Evolutionary conservation across 2,888 invertebrate species (phyloP), one percentile per base, ranked within the genome.

Genomic region (Luffia ferchaultella): DNA sequence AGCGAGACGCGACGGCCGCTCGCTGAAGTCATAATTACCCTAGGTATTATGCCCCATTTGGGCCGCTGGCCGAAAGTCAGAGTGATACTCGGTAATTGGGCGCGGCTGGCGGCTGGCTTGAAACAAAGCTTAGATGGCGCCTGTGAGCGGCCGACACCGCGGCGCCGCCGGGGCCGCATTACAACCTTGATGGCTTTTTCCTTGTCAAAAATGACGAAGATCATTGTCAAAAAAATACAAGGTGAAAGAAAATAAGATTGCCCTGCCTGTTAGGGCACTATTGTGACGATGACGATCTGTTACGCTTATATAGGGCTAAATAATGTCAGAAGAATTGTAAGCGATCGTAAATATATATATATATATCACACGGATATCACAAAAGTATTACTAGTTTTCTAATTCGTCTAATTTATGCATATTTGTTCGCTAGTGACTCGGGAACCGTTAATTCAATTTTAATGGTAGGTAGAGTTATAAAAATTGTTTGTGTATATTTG

Each of bases 191-290:
- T 83, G 77, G 79, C 78, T 76, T 79, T 82, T 80, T 80, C 82
- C 80, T 73, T 80, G 82, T 80, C 80, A 83, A 79, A 83, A 84
- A 76, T 82, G 82, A 82, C 80, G 82, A 73, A 79, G 83, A 82
- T 78, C 78, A 72, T 77, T 73, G 73, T 73, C 68, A 66, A 78
- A 82, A 76, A 67, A 80, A 73, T 65, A 68, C 64, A 67, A 71
- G 71, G 72, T 69, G 73, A 70, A 76, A 74, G 71, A 73, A 77
- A 77, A 73, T 68, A 64, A 73, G 68, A 44, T 45, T 42, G 41
- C 30, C 30, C 12, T 3, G n/a, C n/a, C n/a, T n/a, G n/a, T n/a
- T n/a, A n/a, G n/a, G n/a, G n/a, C n/a, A n/a, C n/a, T n/a, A n/a
- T n/a, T n/a, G n/a, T n/a, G n/a, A n/a, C n/a, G n/a, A n/a, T n/a